phyloP scores from a whole-genome alignment of 2,797 vertebrate genomes.

The Gila robusta region DNA sequence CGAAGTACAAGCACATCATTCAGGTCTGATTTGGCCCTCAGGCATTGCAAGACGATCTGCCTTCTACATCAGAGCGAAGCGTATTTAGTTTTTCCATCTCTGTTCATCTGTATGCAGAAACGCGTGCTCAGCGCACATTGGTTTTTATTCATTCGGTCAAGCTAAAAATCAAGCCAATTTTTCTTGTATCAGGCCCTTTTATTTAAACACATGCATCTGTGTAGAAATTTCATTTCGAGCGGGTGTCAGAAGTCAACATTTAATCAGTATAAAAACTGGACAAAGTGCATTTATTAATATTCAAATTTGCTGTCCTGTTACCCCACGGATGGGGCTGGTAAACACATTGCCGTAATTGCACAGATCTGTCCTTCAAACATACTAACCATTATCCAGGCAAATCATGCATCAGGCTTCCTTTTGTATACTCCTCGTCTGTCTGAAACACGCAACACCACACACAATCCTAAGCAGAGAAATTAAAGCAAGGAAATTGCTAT shows the following conservation, averaged over 20 bases:
- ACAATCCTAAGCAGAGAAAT: conserved; percentile 33
- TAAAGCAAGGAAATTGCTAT: conserved; percentile 47
- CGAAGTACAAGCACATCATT: conserved; percentile 32
- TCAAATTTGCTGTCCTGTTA: conserved; percentile 10
- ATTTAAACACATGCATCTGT: conserved; percentile 9
- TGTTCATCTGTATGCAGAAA: conserved; percentile 31
- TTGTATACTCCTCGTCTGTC: neutral
- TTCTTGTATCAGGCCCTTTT: neutral
- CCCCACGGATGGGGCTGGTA: conserved; percentile 14
- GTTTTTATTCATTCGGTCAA: conserved; percentile 16
- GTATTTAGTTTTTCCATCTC: conserved; percentile 32
- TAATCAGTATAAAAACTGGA: conserved; percentile 22
- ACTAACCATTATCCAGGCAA: conserved; percentile 37
- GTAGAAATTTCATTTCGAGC: conserved; percentile 30
- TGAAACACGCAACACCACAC: neutral
- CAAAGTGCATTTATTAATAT: conserved; percentile 21
- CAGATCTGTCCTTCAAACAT: conserved; percentile 19
- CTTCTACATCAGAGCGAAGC: conserved; percentile 24
- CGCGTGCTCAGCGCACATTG: neutral
- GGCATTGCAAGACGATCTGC: conserved; percentile 22
- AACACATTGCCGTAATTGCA: conserved; percentile 35
- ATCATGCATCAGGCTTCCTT: conserved; percentile 29
- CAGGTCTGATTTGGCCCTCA: conserved; percentile 33
- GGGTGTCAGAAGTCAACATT: neutral
- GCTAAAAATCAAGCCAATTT: conserved; percentile 28